Percentiles rank a stretch among this genome's conserved stretches.
phyloP scores from a whole-genome alignment of 2,888 invertebrate species.

The Caenorhabditis macrosperma region DNA sequence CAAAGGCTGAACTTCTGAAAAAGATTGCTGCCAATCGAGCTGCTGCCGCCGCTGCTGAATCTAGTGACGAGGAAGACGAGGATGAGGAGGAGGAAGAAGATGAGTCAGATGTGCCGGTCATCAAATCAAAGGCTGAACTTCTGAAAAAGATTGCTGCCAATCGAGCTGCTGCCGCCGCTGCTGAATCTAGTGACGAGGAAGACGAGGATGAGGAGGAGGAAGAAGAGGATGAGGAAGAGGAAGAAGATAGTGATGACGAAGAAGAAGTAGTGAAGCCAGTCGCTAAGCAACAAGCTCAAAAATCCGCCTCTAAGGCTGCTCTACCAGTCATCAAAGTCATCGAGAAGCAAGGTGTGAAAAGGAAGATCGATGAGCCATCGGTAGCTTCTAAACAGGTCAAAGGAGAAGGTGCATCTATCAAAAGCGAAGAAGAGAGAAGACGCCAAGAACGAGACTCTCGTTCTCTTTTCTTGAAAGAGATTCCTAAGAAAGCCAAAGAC shows the following conservation, averaged over 20 bases:
- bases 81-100: constrained; percentile 56
- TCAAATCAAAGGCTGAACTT: constrained; percentile 43
- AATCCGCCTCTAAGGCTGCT: neutral
- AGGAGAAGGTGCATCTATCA: constrained; percentile 35
- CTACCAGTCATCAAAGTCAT: neutral
- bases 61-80: constrained; percentile 44
- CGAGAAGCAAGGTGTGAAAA: constrained; percentile 46
- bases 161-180: constrained; percentile 17
- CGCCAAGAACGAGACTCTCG: constrained; percentile 68
- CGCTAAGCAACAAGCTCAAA: constrained; percentile 4
- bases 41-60: neutral
- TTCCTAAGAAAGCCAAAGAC: constrained; percentile 63
- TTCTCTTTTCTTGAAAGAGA: constrained; percentile 71
- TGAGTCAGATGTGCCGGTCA: no score
- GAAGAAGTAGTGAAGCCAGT: constrained; percentile 41
- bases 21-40: constrained; percentile 42
- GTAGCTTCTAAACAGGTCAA: constrained; percentile 44
- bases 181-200: constrained; percentile 36
- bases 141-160: constrained; percentile 43
- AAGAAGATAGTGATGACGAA: constrained; percentile 55
- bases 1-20: constrained; percentile 45
- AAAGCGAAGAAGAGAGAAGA: constrained; percentile 70
- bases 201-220: constrained; percentile 54
- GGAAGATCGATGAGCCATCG: constrained; percentile 60
- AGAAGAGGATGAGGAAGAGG: constrained; percentile 54